Base-by-base conservation (phyloP, 2,888 invertebrate species). In the Amphipoea lucens region DNA sequence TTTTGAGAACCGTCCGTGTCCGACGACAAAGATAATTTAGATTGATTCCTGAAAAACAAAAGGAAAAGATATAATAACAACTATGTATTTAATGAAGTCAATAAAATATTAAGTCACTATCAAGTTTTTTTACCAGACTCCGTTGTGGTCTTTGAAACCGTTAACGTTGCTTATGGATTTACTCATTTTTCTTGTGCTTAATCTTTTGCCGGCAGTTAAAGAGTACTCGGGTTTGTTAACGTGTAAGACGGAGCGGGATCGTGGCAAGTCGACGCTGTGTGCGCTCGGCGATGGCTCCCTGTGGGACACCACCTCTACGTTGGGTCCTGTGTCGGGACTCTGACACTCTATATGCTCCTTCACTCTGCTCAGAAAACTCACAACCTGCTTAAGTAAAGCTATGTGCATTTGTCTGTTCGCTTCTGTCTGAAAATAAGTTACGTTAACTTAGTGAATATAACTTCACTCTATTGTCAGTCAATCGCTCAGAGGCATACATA, bases 381-480 rank as follows among this genome's bases (percentile, higher is more conserved):
- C 97, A 86, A 98, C 97, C 94, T 98, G 98, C 92, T 97, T 97
- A 96, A 98, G 97, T 90, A 98, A 97, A 54, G 98, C 98, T 92
- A 97, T 97, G 93, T 98, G 98, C 98, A 98, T 98, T 93, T 98
- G 97, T 85, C 98, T 97, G 93, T 97, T 98, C 75, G 98, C 97
- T 93, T 98, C 98, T 83, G 97, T 97, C 98, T 98, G 96, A 90
- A 97, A 96, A 91, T 85, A 92, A 93, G 88, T 85, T 76, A 92
- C 78, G 90, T 85, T 90, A 73, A 90, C 66, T 89, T 90, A n/a
- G 79, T 84, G 29, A 81, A 71, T 78, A 62, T 63, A 54, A 48
- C 29, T 67, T 70, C 51, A 77, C 42, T 66, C 11, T 67, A 67
- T 68, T 11, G 29, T 40, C 36, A 69, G 29, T 23, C 4, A 66